Conservation (phyloP, 2,113 vertebrate genomes). For the Eretmochelys imbricata region DNA sequence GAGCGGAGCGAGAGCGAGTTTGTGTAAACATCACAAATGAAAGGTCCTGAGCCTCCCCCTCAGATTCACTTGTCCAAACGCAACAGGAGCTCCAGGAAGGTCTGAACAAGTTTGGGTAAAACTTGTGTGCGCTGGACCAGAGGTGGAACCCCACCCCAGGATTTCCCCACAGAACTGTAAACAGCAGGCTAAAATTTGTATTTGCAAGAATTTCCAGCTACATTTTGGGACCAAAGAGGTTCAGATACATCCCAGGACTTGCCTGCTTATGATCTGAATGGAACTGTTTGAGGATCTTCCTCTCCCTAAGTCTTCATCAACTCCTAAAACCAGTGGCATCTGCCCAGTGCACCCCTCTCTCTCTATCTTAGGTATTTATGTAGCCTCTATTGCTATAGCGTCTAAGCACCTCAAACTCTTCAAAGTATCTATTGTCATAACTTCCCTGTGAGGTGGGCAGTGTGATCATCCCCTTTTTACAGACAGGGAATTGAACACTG, state of each 20-base stretch:
- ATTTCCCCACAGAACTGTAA: background rate
- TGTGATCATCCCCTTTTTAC: background rate
- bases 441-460: accelerated
- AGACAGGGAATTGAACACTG: background rate
- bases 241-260: background rate
- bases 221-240: background rate
- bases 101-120: background rate
- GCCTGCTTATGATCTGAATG: background rate
- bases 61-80: background rate
- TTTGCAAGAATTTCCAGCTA: background rate
- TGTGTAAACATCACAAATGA: background rate
- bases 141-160: background rate
- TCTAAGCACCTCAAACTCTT: background rate
- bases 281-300: background rate
- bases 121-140: background rate
- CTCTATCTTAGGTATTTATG: background rate
- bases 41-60: background rate
- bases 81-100: background rate
- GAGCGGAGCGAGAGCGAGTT: background rate
- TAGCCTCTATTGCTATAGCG: background rate
- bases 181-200: background rate
- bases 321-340: background rate
- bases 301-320: background rate
- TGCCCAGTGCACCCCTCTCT: accelerated
- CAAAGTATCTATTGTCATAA: background rate